These are phyloP conservation scores for Entomyzon cyanotis DNA, from an alignment of 2,113 vertebrate species.

Conservation along the genomic window DNA sequence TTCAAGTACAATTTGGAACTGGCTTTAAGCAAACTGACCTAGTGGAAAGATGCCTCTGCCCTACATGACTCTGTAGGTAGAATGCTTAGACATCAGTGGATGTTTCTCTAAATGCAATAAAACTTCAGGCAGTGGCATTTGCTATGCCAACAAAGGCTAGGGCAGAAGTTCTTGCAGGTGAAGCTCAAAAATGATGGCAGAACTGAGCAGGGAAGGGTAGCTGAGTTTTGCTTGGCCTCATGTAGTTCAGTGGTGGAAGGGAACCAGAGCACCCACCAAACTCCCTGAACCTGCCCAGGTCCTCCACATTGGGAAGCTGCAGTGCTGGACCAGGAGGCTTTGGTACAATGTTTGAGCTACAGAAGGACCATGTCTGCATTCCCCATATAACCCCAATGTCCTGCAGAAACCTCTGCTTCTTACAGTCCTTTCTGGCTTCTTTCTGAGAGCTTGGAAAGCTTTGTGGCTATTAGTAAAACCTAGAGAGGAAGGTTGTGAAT, in stretches of 20 bases:
- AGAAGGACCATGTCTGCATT: rapidly evolving
- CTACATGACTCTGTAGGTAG: neutral
- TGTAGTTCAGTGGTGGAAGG: neutral
- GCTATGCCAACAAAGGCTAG: neutral
- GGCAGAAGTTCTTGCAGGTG: neutral
- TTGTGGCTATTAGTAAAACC: neutral
- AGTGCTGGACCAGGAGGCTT: neutral
- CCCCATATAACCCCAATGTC: neutral
- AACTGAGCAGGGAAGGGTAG: neutral
- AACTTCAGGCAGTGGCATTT: neutral
- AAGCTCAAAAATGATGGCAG: neutral
- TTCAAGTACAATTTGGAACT: neutral
- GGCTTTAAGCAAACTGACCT: neutral
- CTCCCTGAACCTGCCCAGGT: neutral
- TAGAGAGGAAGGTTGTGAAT: neutral
- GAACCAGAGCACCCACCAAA: neutral
- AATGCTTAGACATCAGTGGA: neutral
- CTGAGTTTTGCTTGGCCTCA: neutral
- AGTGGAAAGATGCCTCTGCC: neutral
- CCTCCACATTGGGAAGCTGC: neutral
- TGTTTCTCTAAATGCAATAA: neutral
- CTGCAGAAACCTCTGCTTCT: neutral
- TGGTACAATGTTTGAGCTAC: neutral
- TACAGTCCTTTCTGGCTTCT: neutral
- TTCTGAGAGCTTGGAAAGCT: neutral